Evolutionary conservation across 2,888 invertebrate species (phyloP).

Genomic region (Lymantria monacha): DNA sequence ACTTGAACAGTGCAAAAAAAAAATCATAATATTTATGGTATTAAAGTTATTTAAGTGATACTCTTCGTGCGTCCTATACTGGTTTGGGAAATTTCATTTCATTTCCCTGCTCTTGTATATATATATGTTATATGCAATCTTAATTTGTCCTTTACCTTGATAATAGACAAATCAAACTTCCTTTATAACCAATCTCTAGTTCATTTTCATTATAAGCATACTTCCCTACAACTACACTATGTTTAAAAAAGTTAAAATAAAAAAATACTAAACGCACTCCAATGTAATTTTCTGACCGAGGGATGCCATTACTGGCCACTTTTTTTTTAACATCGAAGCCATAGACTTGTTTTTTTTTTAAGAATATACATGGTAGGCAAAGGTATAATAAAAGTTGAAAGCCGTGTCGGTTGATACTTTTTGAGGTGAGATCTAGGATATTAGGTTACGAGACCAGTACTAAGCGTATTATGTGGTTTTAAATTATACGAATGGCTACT

Average conservation of each 20-base stretch:
- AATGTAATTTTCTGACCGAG: slow-evolving; percentile 33
- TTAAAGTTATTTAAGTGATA: neutral
- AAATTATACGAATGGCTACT: no score
- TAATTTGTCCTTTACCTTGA: no score
- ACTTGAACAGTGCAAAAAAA: neutral
- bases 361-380: slow-evolving; percentile 23
- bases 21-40: neutral
- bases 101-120: neutral
- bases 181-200: no score
- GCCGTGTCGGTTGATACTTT: neutral
- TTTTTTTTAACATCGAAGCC: slow-evolving; percentile 30
- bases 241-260: no score
- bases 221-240: no score
- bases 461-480: no score
- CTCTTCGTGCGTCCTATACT: no score
- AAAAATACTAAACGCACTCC: neutral
- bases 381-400: slow-evolving; percentile 2
- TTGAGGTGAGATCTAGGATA: neutral
- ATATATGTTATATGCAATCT: no score
- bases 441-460: neutral
- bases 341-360: slow-evolving; percentile 28
- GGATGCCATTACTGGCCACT: slow-evolving; percentile 34
- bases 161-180: no score
- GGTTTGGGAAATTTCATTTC: neutral
- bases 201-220: no score